Conservation (phyloP, 2,888 invertebrate species). For the Drosophila setosimentum region DNA sequence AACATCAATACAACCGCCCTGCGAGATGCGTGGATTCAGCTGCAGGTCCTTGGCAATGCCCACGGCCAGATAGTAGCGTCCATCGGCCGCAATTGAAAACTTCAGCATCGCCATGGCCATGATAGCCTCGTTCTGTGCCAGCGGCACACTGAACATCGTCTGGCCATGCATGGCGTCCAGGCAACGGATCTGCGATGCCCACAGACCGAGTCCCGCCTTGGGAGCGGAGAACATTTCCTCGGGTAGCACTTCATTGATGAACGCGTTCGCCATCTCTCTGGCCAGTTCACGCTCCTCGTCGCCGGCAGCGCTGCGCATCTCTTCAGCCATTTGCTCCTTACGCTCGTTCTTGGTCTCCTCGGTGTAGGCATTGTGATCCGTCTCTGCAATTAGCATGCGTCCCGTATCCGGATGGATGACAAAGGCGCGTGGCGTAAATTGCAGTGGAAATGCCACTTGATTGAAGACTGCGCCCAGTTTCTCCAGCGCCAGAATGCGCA, state of each 20-base stretch:
- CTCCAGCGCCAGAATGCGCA: slow-evolving; percentile 98
- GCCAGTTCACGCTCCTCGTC: slow-evolving; percentile 98
- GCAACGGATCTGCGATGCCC: slow-evolving; percentile 96
- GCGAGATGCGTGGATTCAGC: slow-evolving; percentile 93
- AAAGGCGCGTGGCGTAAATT: slow-evolving; percentile 98
- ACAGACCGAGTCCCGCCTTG: slow-evolving; percentile 97
- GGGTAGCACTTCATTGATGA: slow-evolving; percentile 96
- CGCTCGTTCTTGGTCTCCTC: slow-evolving; percentile 97
- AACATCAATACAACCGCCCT: slow-evolving; percentile 94
- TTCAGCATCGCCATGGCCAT: slow-evolving; percentile 94
- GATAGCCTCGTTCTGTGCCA: slow-evolving; percentile 99
- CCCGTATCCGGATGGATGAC: slow-evolving; percentile 96
- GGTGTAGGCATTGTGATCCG: slow-evolving; percentile 99
- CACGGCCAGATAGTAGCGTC: slow-evolving; percentile 89
- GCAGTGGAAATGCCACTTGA: slow-evolving; percentile 95
- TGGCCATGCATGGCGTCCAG: slow-evolving; percentile 93
- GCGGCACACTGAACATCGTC: slow-evolving; percentile 91
- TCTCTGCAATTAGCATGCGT: slow-evolving; percentile 96
- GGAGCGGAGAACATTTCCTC: slow-evolving; percentile 98
- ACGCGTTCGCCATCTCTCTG: slow-evolving; percentile 98
- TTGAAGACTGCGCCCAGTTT: slow-evolving; percentile 99
- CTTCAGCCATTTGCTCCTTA: slow-evolving; percentile 97
- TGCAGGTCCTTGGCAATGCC: slow-evolving; percentile 96
- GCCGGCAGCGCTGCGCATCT: slow-evolving; percentile 98
- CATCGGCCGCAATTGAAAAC: slow-evolving; percentile 88